Evolutionary conservation across 2,113 vertebrate genomes (phyloP), one percentile per base, ranked within the genome.

Genomic region (Tylochromis polylepis): DNA sequence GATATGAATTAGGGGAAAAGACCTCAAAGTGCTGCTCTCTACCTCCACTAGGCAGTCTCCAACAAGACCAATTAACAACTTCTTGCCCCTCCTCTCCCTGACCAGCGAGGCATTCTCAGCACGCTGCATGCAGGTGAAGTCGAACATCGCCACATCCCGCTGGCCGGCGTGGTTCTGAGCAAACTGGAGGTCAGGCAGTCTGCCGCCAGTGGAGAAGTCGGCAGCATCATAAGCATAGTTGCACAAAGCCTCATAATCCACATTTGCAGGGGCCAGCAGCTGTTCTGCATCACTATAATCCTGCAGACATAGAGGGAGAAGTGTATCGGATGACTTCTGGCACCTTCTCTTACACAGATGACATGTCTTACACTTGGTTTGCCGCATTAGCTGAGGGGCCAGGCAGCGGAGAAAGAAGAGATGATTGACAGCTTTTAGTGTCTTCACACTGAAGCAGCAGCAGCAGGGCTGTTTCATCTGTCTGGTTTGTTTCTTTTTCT

Each of bases 21-120:
- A 62, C 6, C n/a, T 18, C 9, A 22, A 43, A 80, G 1, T 58
- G 8, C 8, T 49, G 9, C 4, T 18, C 16, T 96, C 91, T 95
- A 99, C 98, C 97, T 99, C 98, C 90, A 99, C 97, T 79, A 99
- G 93, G 77, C 98, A 98, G 95, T 99, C 98, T 77, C 98, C 98
- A 79, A 99, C 98, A 65, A 99, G 96, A 65, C 92, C 97, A 0
- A 97, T 82, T 77, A 97, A 89, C 81, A 98, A 81, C 3, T 94
- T 95, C 87, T 85, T 91, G 12, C 97, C 97, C 1, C 80, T 92
- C 82, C 96, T 93, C 93, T 98, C 97, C 82, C 92, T 94, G 93
- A 98, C 96, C 84, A 97, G 93, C 0, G 97, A 97, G 2, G 97
- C 97, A 0, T 97, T 96, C 94, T 98, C 97, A 0, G 97, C 97